Evolutionary conservation across 2,113 vertebrate genomes (phyloP), one percentile per base, ranked within the genome.

Genomic region (Pterophyllum scalare): DNA sequence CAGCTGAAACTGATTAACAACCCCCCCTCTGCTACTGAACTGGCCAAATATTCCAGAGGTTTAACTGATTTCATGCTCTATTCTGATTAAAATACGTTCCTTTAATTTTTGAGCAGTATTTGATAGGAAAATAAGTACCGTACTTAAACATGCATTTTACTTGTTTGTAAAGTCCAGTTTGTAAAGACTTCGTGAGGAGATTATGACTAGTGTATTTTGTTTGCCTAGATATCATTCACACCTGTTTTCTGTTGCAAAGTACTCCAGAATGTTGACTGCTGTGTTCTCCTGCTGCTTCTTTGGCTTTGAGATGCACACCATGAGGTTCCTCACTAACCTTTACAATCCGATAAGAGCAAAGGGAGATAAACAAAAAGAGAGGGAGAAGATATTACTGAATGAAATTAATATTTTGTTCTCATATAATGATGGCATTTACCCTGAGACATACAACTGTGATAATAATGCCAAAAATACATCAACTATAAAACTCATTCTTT

Each of bases 291-390:
- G 91, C 87, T 43, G 83, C 74, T 95, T 93, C 15, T 83, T 22
- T 67, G 89, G 77, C 84, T 76, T 84, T 62, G 79, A 92, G 52
- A 97, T 54, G 80, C 95, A 96, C 0, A 2, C 91, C 89, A 97
- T 86, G 92, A 99, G 90, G 67, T 92, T 93, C 91, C 94, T 95
- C 81, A 95, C 89, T 92, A 98, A 96, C 82, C 98, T 99, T 95
- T 67, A 88, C 17, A 89, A 65, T 52, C 38, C 84, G 35, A 89
- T 49, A 81, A 77, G 43, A 38, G 24, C 8, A 62, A 49, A 76
- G 35, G 0, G 2, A 80, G 57, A 52, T 15, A 28, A 20, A 40
- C 2, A 40, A 35, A 58, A 6, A 76, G n/a, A 74, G 59, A 75
- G 24, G 31, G 22, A 77, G 33, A 75, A 38, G 20, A 72, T 38